Evolutionary conservation across 2,888 invertebrate species (phyloP), one percentile per base, ranked within the genome.

Genomic region (Thelaira solivaga): DNA sequence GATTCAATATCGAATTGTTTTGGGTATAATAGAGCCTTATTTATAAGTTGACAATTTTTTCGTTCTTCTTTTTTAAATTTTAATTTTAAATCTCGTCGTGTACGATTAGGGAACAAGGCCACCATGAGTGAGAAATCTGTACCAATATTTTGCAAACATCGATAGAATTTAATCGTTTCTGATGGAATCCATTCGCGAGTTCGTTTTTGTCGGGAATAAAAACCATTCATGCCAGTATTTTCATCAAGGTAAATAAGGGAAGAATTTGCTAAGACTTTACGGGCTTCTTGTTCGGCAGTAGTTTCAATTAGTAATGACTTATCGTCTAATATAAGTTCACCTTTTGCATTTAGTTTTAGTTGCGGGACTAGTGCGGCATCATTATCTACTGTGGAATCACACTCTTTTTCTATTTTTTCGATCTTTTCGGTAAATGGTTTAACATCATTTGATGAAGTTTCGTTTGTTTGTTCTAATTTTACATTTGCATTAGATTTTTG

Each of bases 1-100:
- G 91, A 91, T 26, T 91, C 90, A 39, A 92, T 90, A 88, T 95
- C 93, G 89, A 94, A 95, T 22, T 91, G 90, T 36, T 92, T 91
- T 0, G 93, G 93, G 80, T 93, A 92, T 10, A 92, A 91, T 1
- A 96, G 87, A 0, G 95, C 96, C 84, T 93, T 93, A 85, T 95
- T 94, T 4, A 96, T 91, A 71, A 95, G 90, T 2, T 89, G 88
- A n/a, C 91, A 89, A 89, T 96, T 96, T 0, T 92, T 87, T 85
- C 92, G 91, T 85, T 98, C 98, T 88, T 98, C 98, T 83, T 95
- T 94, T 86, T 97, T 97, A 86, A 96, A 98, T 90, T 98, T 98
- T 29, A 94, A 90, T 88, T 98, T 98, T 8, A 98, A 90, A 83
- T 98, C 97, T 65, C 92, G 90, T 11, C 98, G 90, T 0, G 92